Evolutionary conservation across 2,888 invertebrate species (phyloP).

Genomic region (Heteropelma amictum): DNA sequence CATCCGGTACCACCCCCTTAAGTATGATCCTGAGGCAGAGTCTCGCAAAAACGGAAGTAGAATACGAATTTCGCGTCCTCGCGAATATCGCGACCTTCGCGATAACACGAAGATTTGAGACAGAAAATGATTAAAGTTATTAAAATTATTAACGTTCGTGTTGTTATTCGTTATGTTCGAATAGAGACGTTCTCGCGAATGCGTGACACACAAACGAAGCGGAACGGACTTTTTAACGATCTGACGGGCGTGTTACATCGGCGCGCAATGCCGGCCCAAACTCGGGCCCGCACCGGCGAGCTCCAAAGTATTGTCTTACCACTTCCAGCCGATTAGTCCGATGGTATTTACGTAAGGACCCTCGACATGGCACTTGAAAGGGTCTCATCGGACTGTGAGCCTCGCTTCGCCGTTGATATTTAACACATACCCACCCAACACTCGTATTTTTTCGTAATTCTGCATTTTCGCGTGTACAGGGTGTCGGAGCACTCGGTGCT

Average conservation of each 20-base stretch:
- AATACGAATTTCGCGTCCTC: no score
- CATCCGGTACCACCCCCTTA: no score
- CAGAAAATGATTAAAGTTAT: no score
- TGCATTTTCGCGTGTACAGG: no score
- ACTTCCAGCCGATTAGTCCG: constrained; percentile 73
- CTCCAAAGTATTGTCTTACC: constrained; percentile 73
- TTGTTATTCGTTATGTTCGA: constrained; percentile 52
- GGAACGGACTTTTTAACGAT: background rate
- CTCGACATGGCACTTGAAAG: constrained; percentile 34
- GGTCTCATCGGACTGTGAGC: constrained; percentile 19
- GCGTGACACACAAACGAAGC: constrained; percentile 48
- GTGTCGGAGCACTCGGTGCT: no score
- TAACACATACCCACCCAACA: background rate
- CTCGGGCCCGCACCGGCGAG: constrained; percentile 17
- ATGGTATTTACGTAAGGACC: constrained; percentile 71
- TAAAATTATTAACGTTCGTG: no score
- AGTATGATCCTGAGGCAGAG: no score
- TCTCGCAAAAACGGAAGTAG: no score
- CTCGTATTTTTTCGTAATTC: no score
- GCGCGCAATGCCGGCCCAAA: constrained; percentile 43
- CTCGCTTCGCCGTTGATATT: background rate
- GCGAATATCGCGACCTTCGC: no score
- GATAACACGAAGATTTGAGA: no score
- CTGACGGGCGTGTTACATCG: constrained; percentile 12
- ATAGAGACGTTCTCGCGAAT: constrained; percentile 63